These are phyloP conservation scores for Coenonympha arcania DNA, from an alignment of 2,888 invertebrate species.

Conservation along the genomic window DNA sequence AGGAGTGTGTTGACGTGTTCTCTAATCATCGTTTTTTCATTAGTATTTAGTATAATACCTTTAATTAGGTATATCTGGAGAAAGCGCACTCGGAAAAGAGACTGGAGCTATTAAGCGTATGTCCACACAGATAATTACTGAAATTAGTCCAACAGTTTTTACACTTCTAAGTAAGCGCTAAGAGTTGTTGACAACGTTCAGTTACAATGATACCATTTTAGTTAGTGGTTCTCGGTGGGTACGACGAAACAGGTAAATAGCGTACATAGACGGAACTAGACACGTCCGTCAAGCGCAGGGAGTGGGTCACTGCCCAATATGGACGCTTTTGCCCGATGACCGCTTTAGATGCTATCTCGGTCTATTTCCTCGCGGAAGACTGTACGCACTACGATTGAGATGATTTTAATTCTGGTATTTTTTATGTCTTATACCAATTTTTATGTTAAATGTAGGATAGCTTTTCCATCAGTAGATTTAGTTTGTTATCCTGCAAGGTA, in stretches of 20 bases:
- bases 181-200: slow-evolving; percentile 35
- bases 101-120: slow-evolving; percentile 4
- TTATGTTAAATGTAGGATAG: background rate
- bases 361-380: slow-evolving; percentile 38
- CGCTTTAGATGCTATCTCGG: slow-evolving; percentile 56
- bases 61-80: slow-evolving; percentile 1
- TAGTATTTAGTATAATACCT: too few relatives aligned
- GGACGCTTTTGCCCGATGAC: slow-evolving; percentile 48
- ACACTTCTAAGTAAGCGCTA: slow-evolving; percentile 22
- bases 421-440: background rate
- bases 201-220: slow-evolving; percentile 32
- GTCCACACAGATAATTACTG: slow-evolving; percentile 17
- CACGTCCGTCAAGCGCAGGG: slow-evolving; percentile 44
- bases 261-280: slow-evolving; percentile 58
- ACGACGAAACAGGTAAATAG: slow-evolving; percentile 59
- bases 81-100: slow-evolving; percentile 1
- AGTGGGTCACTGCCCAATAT: slow-evolving; percentile 63
- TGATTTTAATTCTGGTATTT: slow-evolving; percentile 12
- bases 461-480: background rate
- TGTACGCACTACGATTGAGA: slow-evolving; percentile 28
- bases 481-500: background rate
- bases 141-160: slow-evolving; percentile 24
- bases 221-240: slow-evolving; percentile 52
- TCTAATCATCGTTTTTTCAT: too few relatives aligned
- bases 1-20: too few relatives aligned